phyloP scores from a whole-genome alignment of 2,888 invertebrate species.

The Polietes domitor region DNA sequence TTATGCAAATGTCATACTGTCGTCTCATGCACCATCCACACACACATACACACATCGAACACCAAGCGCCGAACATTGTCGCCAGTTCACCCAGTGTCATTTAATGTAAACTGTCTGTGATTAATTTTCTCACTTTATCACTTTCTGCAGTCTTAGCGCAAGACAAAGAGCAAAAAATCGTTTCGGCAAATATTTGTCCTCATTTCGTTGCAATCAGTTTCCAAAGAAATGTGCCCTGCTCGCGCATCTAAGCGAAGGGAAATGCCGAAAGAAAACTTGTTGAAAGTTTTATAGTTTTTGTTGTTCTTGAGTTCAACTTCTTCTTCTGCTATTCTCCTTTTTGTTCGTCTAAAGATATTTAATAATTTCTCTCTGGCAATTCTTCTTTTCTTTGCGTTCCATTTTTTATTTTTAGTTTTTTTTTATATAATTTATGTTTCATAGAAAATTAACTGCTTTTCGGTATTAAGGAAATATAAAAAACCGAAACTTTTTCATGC shows the following conservation, averaged over 20 bases:
- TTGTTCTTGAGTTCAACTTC: slow-evolving; percentile 6
- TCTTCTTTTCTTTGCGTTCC: slow-evolving; percentile 5
- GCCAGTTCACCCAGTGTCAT: slow-evolving; percentile 40
- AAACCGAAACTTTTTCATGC: slow-evolving; percentile 54
- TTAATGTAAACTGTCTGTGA: slow-evolving; percentile 66
- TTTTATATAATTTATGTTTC: slow-evolving; percentile 61
- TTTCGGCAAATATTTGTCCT: slow-evolving; percentile 63
- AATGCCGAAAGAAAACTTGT: slow-evolving; percentile 50
- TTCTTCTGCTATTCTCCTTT: slow-evolving; percentile 13
- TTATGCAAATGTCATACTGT: slow-evolving; percentile 64
- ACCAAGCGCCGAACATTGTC: no score
- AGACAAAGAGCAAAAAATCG: slow-evolving; percentile 21
- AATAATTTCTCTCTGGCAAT: slow-evolving; percentile 31
- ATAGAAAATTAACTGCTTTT: slow-evolving; percentile 65
- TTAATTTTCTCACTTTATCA: slow-evolving; percentile 67
- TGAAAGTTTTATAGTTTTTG: slow-evolving; percentile 62
- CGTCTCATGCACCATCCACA: slow-evolving; percentile 46
- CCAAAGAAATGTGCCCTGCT: slow-evolving; percentile 42
- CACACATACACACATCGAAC: not conserved
- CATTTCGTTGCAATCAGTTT: slow-evolving; percentile 37
- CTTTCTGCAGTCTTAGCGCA: slow-evolving; percentile 55
- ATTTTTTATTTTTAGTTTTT: slow-evolving; percentile 16
- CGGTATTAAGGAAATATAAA: slow-evolving; percentile 19
- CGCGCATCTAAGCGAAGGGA: not conserved
- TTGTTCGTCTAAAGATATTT: slow-evolving; percentile 21